Evolutionary conservation across 2,888 invertebrate genomes (phyloP).

Genomic region (Mayetiola destructor): DNA sequence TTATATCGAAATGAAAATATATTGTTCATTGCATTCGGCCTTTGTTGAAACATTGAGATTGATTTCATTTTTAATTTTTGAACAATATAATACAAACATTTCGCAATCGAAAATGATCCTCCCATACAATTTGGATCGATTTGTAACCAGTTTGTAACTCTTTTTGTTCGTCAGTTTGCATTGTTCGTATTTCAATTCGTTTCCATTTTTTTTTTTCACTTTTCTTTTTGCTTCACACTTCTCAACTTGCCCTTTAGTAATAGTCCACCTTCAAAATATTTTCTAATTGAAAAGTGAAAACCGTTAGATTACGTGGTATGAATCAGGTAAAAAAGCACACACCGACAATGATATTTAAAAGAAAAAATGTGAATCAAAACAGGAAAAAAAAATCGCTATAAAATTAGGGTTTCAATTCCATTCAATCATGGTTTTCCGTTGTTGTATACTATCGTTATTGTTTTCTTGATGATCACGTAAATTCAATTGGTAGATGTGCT

Average conservation of each 20-base stretch:
- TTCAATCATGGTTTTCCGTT: neutral
- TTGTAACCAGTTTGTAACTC: no score
- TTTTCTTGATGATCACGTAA: conserved; percentile 12
- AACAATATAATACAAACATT: no score
- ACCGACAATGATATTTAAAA: no score
- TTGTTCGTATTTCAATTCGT: neutral
- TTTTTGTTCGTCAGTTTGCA: no score
- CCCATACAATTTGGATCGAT: no score
- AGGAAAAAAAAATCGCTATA: neutral
- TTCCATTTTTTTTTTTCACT: neutral
- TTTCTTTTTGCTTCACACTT: neutral
- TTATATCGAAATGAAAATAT: no score
- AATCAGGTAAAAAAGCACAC: no score
- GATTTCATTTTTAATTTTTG: no score
- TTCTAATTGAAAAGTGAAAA: conserved; percentile 5
- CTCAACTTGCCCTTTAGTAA: neutral
- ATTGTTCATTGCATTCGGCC: no score
- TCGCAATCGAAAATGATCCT: no score
- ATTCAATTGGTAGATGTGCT: neutral
- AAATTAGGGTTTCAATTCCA: conserved; percentile 9
- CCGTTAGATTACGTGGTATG: no score
- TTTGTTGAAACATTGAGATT: no score
- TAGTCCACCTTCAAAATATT: neutral
- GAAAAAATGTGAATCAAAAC: neutral
- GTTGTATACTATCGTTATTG: conserved; percentile 4